A percentile compares a stretch with the other conserved stretches of the same genome.
Evolutionary conservation across 2,888 invertebrate species (phyloP).

Genomic region (Lottia scabra): DNA sequence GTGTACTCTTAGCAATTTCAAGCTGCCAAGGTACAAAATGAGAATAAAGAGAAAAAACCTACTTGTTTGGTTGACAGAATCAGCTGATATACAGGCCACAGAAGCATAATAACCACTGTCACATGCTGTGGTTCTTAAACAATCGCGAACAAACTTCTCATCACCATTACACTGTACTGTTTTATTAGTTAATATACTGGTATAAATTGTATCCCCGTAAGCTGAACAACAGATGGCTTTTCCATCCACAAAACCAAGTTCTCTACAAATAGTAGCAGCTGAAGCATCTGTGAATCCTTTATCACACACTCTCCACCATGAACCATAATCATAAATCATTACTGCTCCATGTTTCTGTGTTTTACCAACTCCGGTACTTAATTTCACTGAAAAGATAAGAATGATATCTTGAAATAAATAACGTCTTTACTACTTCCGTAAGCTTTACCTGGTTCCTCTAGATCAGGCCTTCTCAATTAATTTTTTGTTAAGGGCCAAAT

Average conservation of each 20-base stretch:
- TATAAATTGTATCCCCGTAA: constrained; percentile 26
- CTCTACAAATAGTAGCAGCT: constrained; percentile 51
- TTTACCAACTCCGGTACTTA: constrained; percentile 40
- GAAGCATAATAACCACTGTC: constrained; percentile 49
- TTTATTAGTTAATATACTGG: constrained; percentile 49
- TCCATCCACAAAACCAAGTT: constrained; percentile 53
- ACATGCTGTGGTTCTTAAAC: constrained; percentile 41
- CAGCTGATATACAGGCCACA: constrained; percentile 41
- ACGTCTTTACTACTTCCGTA: too few relatives aligned
- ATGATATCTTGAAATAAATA: too few relatives aligned
- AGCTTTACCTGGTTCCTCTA: too few relatives aligned
- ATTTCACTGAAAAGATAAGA: constrained; percentile 40
- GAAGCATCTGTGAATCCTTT: constrained; percentile 53
- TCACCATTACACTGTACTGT: constrained; percentile 69
- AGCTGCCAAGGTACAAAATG: too few relatives aligned
- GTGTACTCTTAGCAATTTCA: too few relatives aligned
- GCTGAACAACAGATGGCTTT: constrained; percentile 56
- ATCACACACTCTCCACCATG: constrained; percentile 55
- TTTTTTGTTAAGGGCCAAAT: too few relatives aligned
- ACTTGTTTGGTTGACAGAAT: constrained; percentile 19
- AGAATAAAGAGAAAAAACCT: background rate
- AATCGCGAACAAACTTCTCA: constrained; percentile 45
- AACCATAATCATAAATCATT: constrained; percentile 38
- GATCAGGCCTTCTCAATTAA: too few relatives aligned
- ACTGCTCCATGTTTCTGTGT: constrained; percentile 50